These are phyloP conservation scores for Urosaurus nigricauda DNA, from an alignment of 2,797 vertebrate genomes.

Conservation along the genomic window DNA sequence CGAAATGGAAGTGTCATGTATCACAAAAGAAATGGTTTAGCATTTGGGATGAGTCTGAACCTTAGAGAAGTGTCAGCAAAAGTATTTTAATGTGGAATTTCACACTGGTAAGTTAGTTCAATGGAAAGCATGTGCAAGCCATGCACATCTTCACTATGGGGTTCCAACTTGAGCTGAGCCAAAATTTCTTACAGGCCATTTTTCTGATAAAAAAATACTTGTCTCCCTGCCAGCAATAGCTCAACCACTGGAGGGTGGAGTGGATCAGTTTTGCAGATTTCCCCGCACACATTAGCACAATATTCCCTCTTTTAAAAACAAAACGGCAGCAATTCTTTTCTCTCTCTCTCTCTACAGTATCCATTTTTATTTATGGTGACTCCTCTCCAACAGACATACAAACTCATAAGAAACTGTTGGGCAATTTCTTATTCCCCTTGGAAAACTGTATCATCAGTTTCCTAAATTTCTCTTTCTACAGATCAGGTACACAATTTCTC, in stretches of 20 bases:
- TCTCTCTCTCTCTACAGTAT: too few species aligned
- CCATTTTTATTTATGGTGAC: too few species aligned
- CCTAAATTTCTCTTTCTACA: too few species aligned
- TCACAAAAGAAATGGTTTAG: conserved; percentile 5
- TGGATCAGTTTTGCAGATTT: too few species aligned
- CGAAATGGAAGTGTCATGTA: conserved; percentile 41
- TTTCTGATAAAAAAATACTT: neutral
- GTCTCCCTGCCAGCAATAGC: neutral
- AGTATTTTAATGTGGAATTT: neutral
- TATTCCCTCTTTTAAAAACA: too few species aligned
- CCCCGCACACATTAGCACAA: too few species aligned
- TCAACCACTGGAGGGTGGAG: neutral
- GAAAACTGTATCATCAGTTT: too few species aligned
- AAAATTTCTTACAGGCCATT: neutral
- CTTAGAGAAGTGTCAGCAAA: neutral
- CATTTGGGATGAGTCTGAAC: neutral
- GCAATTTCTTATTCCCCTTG: too few species aligned
- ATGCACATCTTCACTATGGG: neutral
- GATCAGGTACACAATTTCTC: too few species aligned
- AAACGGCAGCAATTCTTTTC: too few species aligned
- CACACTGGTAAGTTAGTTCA: neutral
- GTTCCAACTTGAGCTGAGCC: neutral
- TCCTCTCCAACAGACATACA: too few species aligned
- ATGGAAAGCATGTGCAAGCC: neutral
- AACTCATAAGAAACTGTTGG: too few species aligned